Evolutionary conservation across 2,797 vertebrate species (phyloP).

Genomic region (Malurus splendens): DNA sequence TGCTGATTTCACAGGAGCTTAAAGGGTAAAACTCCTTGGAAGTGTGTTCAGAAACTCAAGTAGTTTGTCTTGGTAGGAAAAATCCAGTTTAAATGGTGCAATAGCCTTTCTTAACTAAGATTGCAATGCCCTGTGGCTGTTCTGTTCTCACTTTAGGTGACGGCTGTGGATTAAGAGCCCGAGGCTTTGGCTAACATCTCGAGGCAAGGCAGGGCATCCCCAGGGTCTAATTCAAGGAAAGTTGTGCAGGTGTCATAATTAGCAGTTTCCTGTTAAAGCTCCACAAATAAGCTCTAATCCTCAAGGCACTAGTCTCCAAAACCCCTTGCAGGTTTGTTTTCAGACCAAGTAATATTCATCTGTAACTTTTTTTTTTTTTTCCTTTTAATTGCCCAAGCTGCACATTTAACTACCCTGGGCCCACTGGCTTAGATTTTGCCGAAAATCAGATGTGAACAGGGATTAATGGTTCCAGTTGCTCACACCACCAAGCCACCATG

Average conservation of each 20-base stretch:
- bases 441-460: constrained; percentile 36
- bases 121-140: constrained; percentile 2
- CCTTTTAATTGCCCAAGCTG: constrained; percentile 49
- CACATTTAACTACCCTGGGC: constrained; percentile 55
- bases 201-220: constrained; percentile 39
- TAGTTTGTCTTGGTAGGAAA: not conserved
- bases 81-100: not conserved
- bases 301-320: constrained; percentile 56
- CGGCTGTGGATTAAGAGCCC: not conserved
- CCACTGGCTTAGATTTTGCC: constrained; percentile 32
- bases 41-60: not conserved
- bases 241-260: constrained; percentile 70
- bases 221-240: constrained; percentile 44
- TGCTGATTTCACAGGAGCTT: not conserved
- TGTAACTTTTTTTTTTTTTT: constrained; percentile 11
- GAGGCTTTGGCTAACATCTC: constrained; percentile 41
- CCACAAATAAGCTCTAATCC: constrained; percentile 62
- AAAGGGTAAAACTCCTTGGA: not conserved
- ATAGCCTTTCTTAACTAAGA: constrained; percentile 11
- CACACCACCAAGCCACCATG: not conserved
- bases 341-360: constrained; percentile 63
- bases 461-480: constrained; percentile 38
- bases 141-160: constrained; percentile 21
- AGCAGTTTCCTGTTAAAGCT: constrained; percentile 66
- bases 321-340: constrained; percentile 61